Percentiles rank a stretch among this genome's conserved stretches.
Evolutionary conservation across 2,888 invertebrate species (phyloP).

Genomic region (Clostera curtula): DNA sequence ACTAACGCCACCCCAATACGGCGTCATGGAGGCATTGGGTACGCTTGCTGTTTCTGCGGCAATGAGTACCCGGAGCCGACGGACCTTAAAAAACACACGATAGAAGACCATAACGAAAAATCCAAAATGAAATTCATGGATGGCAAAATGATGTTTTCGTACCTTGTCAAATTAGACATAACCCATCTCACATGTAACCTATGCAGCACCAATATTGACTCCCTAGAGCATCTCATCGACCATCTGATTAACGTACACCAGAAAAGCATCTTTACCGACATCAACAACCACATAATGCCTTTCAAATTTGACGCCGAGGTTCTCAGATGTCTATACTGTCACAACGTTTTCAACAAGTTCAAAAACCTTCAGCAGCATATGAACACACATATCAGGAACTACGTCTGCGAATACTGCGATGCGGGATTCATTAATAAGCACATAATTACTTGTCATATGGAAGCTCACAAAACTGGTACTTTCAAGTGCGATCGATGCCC

Average conservation of each 20-base stretch:
- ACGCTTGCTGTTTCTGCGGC: constrained; percentile 21
- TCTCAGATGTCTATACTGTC: neutral
- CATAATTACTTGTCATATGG: constrained; percentile 30
- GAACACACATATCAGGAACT: constrained; percentile 43
- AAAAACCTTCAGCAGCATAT: constrained; percentile 37
- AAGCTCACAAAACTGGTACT: constrained; percentile 32
- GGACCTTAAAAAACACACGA: constrained; percentile 21
- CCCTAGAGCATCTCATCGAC: constrained; percentile 8
- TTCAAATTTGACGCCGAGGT: neutral
- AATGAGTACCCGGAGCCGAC: constrained; percentile 14
- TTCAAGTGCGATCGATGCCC: constrained; percentile 43
- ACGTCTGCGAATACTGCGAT: constrained; percentile 36
- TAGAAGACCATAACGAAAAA: constrained; percentile 16
- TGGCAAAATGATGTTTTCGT: neutral
- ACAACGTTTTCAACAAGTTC: neutral
- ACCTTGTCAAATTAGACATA: constrained; percentile 10
- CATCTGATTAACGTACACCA: constrained; percentile 9
- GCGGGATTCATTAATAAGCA: constrained; percentile 37
- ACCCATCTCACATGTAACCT: constrained; percentile 7
- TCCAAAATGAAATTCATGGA: neutral
- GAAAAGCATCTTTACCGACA: neutral
- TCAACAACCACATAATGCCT: neutral
- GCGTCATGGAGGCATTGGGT: constrained; percentile 8
- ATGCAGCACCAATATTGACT: constrained; percentile 9
- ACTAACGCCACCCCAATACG: constrained; percentile 19